These are phyloP conservation scores for Oceanodroma tethys DNA, from an alignment of 2,113 vertebrate species.

Conservation along the genomic window DNA sequence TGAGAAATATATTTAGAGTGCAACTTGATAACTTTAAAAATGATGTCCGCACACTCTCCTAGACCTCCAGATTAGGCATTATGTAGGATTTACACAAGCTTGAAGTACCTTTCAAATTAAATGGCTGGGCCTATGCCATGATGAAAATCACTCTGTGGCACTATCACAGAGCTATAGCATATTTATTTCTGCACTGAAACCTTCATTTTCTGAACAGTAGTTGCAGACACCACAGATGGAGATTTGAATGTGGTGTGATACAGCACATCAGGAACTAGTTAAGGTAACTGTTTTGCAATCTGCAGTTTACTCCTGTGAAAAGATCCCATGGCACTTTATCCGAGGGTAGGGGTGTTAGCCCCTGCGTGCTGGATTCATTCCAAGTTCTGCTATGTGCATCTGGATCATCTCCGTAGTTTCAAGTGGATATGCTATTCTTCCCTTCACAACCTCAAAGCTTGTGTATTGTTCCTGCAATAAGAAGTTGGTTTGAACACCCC, in stretches of 20 bases:
- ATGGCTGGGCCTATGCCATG: not conserved
- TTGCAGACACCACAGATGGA: constrained; percentile 70
- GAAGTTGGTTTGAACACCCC: not conserved
- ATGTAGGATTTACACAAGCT: not conserved
- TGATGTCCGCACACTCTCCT: not conserved
- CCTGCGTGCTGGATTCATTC: constrained; percentile 30
- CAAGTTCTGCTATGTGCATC: constrained; percentile 11
- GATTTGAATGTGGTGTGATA: constrained; percentile 73
- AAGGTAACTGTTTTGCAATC: constrained; percentile 70
- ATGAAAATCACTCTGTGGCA: not conserved
- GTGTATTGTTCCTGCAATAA: not conserved
- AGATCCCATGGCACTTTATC: constrained; percentile 67
- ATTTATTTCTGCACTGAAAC: constrained; percentile 36
- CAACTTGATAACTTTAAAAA: not conserved
- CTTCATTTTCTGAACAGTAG: constrained; percentile 60
- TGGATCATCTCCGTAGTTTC: not conserved
- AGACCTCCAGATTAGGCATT: not conserved
- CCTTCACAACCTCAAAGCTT: not conserved
- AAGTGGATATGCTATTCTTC: not conserved
- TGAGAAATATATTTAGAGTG: constrained; percentile 1
- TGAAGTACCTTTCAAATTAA: not conserved
- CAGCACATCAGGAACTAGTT: constrained; percentile 72
- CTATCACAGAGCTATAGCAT: not conserved
- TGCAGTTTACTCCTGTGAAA: constrained; percentile 63
- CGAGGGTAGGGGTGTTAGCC: constrained; percentile 43